A percentile compares a stretch with the other conserved stretches of the same genome.
These are phyloP conservation scores for Polydrusus pterygomalis DNA, from an alignment of 2,888 invertebrate species.

Conservation along the genomic window DNA sequence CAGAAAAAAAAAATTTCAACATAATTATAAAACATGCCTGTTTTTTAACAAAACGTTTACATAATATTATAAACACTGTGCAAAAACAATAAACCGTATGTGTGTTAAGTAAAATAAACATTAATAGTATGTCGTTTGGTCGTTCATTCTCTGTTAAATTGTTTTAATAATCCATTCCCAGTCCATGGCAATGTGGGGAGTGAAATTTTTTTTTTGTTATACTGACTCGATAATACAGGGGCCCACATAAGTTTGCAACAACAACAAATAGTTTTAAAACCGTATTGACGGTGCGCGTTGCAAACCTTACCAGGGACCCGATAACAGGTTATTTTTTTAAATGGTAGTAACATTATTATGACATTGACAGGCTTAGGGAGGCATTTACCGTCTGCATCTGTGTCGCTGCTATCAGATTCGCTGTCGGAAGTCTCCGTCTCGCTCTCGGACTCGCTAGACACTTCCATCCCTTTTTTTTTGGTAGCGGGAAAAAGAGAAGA, in stretches of 20 bases:
- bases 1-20: too few species aligned
- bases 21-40: too few species aligned
- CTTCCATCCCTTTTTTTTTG: conserved; percentile 67
- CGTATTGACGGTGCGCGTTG: not conserved
- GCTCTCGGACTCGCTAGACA: conserved; percentile 73
- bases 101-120: not conserved
- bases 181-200: not conserved
- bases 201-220: conserved; percentile 11
- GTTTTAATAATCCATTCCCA: conserved; percentile 5
- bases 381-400: conserved; percentile 59
- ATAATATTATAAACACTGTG: not conserved
- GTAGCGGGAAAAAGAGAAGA: conserved; percentile 56
- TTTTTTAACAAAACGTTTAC: too few species aligned
- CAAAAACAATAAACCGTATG: not conserved
- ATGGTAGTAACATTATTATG: conserved; percentile 25
- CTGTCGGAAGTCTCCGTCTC: conserved; percentile 64
- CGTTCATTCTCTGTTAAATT: conserved; percentile 14
- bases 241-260: not conserved
- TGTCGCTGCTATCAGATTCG: conserved; percentile 41
- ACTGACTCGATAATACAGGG: conserved; percentile 15
- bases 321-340: not conserved
- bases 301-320: not conserved
- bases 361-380: conserved; percentile 34
- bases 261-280: too few species aligned
- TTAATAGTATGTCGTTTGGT: not conserved